These are phyloP conservation scores for Phallusia fumigata DNA, from an alignment of 23 tunicate genomes.

Conservation along the genomic window DNA sequence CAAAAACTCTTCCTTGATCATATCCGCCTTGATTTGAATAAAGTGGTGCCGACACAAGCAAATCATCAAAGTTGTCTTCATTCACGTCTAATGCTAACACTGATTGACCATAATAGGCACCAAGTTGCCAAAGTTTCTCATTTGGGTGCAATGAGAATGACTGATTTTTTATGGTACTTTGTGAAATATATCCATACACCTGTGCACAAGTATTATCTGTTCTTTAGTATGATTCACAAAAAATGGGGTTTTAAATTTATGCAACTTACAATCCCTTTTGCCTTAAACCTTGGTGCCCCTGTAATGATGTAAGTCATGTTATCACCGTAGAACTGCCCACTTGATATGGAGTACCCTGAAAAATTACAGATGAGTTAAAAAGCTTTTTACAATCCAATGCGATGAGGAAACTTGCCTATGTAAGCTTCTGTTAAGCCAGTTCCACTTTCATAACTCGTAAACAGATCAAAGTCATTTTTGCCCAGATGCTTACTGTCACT, in stretches of 20 bases:
- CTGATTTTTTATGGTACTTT: background rate
- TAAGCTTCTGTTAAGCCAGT: no score
- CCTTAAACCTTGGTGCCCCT: slow-evolving; percentile 39
- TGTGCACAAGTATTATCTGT: no score
- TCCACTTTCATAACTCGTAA: no score
- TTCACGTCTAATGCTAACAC: slow-evolving; percentile 7
- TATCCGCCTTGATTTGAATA: slow-evolving; percentile 32
- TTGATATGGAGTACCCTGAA: slow-evolving; percentile 38
- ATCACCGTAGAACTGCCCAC: slow-evolving; percentile 16
- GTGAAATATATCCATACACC: no score
- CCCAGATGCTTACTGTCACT: no score
- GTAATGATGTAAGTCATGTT: slow-evolving; percentile 1
- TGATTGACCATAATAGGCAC: slow-evolving; percentile 34
- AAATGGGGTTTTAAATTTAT: no score
- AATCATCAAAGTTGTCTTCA: slow-evolving; percentile 22
- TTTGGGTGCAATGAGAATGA: background rate
- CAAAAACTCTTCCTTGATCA: slow-evolving; percentile 46
- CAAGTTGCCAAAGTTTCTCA: slow-evolving; percentile 28
- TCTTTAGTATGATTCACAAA: no score
- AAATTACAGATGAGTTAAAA: background rate
- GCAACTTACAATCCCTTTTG: slow-evolving; percentile 30
- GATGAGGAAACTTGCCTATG: no score
- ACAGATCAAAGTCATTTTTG: no score
- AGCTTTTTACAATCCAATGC: background rate
- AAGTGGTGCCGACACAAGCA: slow-evolving; percentile 27